Evolutionary conservation across 2,113 vertebrate species (phyloP).

Genomic region (Epinephelus moara): DNA sequence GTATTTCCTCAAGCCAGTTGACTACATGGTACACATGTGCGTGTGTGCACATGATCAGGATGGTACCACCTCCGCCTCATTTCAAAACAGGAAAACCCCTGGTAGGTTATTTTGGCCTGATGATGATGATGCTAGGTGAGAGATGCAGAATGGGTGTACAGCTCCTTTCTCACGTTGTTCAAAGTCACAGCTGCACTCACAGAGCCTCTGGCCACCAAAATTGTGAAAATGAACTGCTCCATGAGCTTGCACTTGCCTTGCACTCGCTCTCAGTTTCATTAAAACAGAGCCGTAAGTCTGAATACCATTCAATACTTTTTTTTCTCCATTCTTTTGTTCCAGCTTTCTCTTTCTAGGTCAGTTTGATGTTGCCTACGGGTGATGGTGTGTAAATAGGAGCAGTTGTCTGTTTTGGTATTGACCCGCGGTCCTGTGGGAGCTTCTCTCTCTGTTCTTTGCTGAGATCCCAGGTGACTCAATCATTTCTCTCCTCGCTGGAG

Average conservation of each 20-base stretch:
- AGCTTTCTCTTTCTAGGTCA: constrained; percentile 57
- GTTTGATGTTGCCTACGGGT: constrained; percentile 50
- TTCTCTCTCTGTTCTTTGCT: constrained; percentile 57
- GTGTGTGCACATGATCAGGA: no score
- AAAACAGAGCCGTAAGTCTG: constrained; percentile 48
- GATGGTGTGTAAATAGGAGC: constrained; percentile 63
- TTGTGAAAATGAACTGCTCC: constrained; percentile 6
- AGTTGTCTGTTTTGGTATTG: constrained; percentile 73
- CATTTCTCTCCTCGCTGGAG: constrained; percentile 48
- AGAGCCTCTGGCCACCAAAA: not conserved
- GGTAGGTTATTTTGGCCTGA: not conserved
- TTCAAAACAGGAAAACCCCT: no score
- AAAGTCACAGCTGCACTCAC: not conserved
- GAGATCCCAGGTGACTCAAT: constrained; percentile 70
- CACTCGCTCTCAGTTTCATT: constrained; percentile 49
- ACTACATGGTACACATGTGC: no score
- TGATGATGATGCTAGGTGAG: not conserved
- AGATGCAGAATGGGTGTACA: not conserved
- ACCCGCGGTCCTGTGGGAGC: constrained; percentile 60
- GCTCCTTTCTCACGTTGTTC: constrained; percentile 5
- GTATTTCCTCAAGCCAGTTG: no score
- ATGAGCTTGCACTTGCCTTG: constrained; percentile 13
- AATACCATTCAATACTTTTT: constrained; percentile 22
- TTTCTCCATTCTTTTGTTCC: constrained; percentile 48
- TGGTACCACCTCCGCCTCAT: no score